Conservation (phyloP, 1,140 invertebrate species). For the Drosophila funebris region DNA sequence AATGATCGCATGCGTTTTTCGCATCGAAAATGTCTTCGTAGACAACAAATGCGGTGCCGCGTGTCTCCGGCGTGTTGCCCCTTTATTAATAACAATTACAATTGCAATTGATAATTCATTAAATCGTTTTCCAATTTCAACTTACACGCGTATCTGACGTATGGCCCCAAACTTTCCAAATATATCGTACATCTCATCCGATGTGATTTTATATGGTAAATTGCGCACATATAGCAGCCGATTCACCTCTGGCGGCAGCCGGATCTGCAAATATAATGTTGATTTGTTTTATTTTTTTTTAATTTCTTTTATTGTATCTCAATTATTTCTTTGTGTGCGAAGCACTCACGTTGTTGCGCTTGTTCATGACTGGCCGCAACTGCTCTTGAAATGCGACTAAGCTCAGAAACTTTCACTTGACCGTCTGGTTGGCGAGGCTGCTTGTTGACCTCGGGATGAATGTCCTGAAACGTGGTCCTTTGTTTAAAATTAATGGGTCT, state of each 20-base stretch:
- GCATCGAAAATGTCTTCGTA: conserved; percentile 99
- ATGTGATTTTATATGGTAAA: conserved; percentile 99
- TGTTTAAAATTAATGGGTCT: conserved; percentile 69
- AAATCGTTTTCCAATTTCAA: neutral
- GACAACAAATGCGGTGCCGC: conserved; percentile 99
- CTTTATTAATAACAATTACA: conserved; percentile 85
- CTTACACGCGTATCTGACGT: conserved; percentile 98
- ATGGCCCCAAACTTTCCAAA: conserved; percentile 99
- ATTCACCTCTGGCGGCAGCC: conserved; percentile 99
- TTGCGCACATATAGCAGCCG: conserved; percentile 98
- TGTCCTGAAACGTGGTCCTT: conserved; percentile 77
- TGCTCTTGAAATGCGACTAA: conserved; percentile 62
- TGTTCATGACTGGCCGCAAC: conserved; percentile 72
- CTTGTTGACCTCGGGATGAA: conserved; percentile 66
- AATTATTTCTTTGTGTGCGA: conserved; percentile 30
- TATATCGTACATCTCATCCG: conserved; percentile 99
- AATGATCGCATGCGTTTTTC: conserved; percentile 99
- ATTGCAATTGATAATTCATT: conserved; percentile 5
- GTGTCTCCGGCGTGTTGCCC: conserved; percentile 98
- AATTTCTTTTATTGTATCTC: conserved; percentile 25
- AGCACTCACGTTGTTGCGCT: conserved; percentile 79
- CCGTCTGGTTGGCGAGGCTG: conserved; percentile 29
- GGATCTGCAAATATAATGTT: conserved; percentile 88
- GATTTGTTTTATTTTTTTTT: no score
- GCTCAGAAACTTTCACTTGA: conserved; percentile 67